Percentiles rank a stretch among this genome's conserved stretches.
phyloP scores from a whole-genome alignment of 2,113 vertebrate species.

The Danio rerio region GRCz12tu NC_133178.1:33882501-33883000 shows the following conservation, averaged over 20 bases:
- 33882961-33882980: not conserved
- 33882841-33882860: not conserved
- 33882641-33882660: conserved; percentile 25
- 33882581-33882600: conserved; percentile 20
- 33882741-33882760: conserved; percentile 4
- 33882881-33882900: not conserved
- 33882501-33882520: conserved; percentile 24
- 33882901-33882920: not conserved
- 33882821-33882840: not conserved
- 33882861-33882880: not conserved
- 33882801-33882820: not conserved
- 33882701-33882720: conserved; percentile 13
- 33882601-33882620: conserved; percentile 12
- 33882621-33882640: conserved; percentile 42
- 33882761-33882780: not conserved
- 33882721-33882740: not conserved
- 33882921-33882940: not conserved
- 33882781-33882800: not conserved
- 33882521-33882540: conserved; percentile 17
- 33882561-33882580: conserved; percentile 56
- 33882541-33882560: conserved; percentile 15
- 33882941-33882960: not conserved
- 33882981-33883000: not conserved
- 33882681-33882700: not conserved
- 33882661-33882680: conserved; percentile 32